Evolutionary conservation across 2,888 invertebrate species (phyloP).

Genomic region (Spilosoma lubricipeda): DNA sequence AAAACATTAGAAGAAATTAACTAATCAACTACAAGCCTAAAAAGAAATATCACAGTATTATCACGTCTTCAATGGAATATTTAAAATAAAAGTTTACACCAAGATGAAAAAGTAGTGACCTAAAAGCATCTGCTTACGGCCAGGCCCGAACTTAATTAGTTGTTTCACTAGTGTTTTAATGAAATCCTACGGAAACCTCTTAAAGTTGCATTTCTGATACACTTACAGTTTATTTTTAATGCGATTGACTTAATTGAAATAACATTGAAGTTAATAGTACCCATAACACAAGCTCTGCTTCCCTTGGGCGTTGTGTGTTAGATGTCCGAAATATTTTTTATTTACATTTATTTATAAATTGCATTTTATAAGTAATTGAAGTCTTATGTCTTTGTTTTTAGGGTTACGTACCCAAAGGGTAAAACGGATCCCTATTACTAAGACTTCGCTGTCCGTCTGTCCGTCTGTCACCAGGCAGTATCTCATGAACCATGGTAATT

Average conservation of each 20-base stretch:
- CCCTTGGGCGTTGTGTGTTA: no score
- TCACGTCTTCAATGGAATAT: conserved; percentile 26
- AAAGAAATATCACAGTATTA: conserved; percentile 18
- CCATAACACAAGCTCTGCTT: no score
- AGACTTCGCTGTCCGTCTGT: no score
- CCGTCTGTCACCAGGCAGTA: no score
- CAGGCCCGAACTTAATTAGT: conserved; percentile 40
- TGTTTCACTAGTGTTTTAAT: conserved; percentile 27
- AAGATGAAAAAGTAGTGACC: conserved; percentile 2
- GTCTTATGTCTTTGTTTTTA: no score
- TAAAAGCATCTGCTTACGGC: conserved; percentile 20
- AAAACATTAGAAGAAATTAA: neutral
- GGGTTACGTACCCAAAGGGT: no score
- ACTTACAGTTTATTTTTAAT: neutral
- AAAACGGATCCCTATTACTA: no score
- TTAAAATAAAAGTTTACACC: conserved; percentile 18
- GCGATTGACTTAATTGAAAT: neutral
- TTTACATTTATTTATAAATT: no score
- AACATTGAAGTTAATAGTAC: no score
- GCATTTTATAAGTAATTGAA: no score
- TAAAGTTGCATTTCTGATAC: neutral
- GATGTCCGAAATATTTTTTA: no score
- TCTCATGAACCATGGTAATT: no score
- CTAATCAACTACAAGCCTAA: neutral
- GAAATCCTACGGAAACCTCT: conserved; percentile 18